A percentile compares a stretch with the other conserved stretches of the same genome.
Evolutionary conservation across 1,140 invertebrate genomes (phyloP).

Genomic region (Stenopsyche tienmushanensis): DNA sequence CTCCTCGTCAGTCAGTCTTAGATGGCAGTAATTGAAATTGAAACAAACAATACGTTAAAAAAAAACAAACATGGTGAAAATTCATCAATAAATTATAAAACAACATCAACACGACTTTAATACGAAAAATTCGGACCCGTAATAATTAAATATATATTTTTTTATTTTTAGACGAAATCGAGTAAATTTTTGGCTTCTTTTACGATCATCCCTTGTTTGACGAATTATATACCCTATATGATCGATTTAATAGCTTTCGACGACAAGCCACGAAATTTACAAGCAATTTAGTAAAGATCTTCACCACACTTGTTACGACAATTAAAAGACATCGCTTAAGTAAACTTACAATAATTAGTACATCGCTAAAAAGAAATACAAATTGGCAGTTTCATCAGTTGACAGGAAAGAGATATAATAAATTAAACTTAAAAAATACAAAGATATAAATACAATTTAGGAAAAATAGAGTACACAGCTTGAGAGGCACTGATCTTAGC

Average conservation of each 20-base stretch:
- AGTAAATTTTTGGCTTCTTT: no score
- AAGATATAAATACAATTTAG: neutral
- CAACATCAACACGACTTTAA: neutral
- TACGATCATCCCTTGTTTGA: neutral
- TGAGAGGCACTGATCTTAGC: neutral
- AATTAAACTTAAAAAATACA: constrained; percentile 8
- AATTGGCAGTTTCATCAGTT: constrained; percentile 11
- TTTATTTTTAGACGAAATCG: neutral
- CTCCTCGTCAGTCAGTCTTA: constrained; percentile 28
- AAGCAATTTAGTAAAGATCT: constrained; percentile 9
- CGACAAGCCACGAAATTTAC: neutral
- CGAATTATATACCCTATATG: no score
- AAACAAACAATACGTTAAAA: constrained; percentile 26
- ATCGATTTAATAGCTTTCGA: no score
- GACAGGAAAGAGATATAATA: constrained; percentile 10
- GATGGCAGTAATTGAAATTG: constrained; percentile 30
- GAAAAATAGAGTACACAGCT: no score
- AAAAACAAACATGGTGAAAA: constrained; percentile 27
- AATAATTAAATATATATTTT: neutral
- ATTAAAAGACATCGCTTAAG: neutral
- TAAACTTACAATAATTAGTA: constrained; percentile 17
- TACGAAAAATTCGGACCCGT: constrained; percentile 26
- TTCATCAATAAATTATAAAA: constrained; percentile 9
- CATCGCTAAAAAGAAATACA: neutral
- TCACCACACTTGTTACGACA: constrained; percentile 25